Evolutionary conservation across 2,888 invertebrate species (phyloP), one percentile per base, ranked within the genome.

Genomic region (Synanthedon myopaeformis): DNA sequence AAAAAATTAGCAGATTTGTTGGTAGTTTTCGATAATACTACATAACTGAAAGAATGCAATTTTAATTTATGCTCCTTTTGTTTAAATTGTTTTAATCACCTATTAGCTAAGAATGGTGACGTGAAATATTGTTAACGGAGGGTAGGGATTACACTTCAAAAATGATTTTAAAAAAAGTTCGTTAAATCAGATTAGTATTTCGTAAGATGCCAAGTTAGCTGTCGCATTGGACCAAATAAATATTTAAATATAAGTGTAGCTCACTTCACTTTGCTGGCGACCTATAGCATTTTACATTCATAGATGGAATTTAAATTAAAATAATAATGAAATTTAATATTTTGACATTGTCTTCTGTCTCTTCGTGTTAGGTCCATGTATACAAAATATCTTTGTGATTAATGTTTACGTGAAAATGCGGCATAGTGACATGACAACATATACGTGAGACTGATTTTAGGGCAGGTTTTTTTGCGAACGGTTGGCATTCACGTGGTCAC

Each of bases 211-310:
- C 85, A 86, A 82, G 73, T 77, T 74, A 79, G 78, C 76, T 72
- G 66, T 81, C 76, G 82, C 82, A 79, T 79, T 79, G 85, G 86
- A 85, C 86, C 86, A 85, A 86, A 81, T 77, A 69, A 74, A 69
- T 64, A 66, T 75, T 62, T 61, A 68, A 61, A 67, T 74, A 70
- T 82, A 83, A 82, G 82, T 77, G 69, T 83, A 82, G 82, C 77
- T 79, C 78, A 79, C 79, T 73, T 79, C 82, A 80, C 80, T 73
- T 65, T 54, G 83, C 84, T 82, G 76, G 70, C 70, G 70, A 73
- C 67, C 64, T 63, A 62, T 75, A 77, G 80, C 81, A 76, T 80
- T 80, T 67, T 65, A 65, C 58, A 65, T 66, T 65, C 58, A 65
- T 66, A 66, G 61, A 60, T 60, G 55, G 48, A 58, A 56, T 58